Percentiles rank a stretch among this genome's conserved stretches.
phyloP scores from a whole-genome alignment of 2,113 vertebrate genomes.

The Calidris pugnax region DNA sequence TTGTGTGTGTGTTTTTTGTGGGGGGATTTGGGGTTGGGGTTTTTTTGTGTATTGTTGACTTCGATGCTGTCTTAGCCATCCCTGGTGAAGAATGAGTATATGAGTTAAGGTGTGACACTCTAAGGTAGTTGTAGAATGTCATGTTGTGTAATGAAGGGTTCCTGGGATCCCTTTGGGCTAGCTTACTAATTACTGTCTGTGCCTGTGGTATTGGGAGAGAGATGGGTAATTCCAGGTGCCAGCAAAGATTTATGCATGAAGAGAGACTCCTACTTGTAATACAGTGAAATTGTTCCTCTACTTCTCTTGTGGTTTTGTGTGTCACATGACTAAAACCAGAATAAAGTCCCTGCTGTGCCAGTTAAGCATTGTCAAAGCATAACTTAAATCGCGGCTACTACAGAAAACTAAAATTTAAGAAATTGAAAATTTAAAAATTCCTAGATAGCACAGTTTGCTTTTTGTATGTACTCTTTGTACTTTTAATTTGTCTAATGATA shows the following conservation, averaged over 20 bases:
- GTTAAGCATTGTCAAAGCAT: neutral
- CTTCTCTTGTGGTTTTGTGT: neutral
- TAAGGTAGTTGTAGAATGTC: neutral
- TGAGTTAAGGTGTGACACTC: neutral
- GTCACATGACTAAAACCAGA: neutral
- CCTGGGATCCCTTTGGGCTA: neutral
- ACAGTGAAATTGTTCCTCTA: neutral
- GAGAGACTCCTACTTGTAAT: neutral
- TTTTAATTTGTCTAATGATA: neutral
- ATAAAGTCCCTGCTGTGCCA: neutral
- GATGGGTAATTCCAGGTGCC: neutral
- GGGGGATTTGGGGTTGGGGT: neutral
- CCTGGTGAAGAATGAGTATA: neutral
- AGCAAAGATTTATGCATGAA: neutral
- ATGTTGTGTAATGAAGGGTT: neutral
- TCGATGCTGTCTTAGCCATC: neutral
- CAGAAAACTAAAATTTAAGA: neutral
- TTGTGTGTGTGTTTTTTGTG: neutral
- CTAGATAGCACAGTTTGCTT: neutral
- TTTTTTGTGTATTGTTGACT: neutral
- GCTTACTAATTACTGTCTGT: neutral
- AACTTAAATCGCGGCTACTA: neutral
- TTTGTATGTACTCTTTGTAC: neutral
- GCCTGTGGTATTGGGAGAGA: neutral
- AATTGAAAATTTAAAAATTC: neutral